phyloP scores from a whole-genome alignment of 2,797 vertebrate genomes.

The Rhadinocentrus ornatus region DNA sequence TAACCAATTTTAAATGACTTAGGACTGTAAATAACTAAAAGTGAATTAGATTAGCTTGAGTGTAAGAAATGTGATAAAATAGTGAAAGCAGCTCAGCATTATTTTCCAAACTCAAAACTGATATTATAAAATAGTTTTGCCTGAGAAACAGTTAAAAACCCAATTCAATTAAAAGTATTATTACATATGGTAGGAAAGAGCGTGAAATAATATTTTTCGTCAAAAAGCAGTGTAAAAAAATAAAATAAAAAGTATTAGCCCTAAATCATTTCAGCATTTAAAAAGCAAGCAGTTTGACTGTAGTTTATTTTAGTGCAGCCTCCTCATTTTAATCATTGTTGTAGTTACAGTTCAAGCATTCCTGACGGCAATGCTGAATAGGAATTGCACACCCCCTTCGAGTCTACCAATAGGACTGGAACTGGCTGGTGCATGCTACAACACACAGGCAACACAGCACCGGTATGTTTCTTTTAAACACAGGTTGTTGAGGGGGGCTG shows the following conservation, averaged over 20 bases:
- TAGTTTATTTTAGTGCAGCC: background rate
- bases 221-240: background rate
- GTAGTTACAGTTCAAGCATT: background rate
- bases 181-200: background rate
- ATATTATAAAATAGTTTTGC: conserved; percentile 1
- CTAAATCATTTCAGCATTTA: background rate
- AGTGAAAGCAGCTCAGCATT: background rate
- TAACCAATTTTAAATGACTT: background rate
- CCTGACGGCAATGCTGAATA: background rate
- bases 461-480: conserved; percentile 39
- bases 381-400: background rate
- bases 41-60: background rate
- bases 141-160: background rate
- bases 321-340: background rate
- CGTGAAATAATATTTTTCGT: background rate
- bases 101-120: background rate
- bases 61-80: background rate
- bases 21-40: background rate
- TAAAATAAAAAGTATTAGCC: background rate
- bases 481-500: conserved; percentile 28
- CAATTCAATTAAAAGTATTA: background rate
- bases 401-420: background rate
- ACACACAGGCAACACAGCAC: conserved; percentile 17
- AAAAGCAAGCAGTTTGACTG: background rate
- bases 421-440: background rate